Conservation (phyloP, 2,888 invertebrate genomes). For the Linnaemya tessellans region DNA sequence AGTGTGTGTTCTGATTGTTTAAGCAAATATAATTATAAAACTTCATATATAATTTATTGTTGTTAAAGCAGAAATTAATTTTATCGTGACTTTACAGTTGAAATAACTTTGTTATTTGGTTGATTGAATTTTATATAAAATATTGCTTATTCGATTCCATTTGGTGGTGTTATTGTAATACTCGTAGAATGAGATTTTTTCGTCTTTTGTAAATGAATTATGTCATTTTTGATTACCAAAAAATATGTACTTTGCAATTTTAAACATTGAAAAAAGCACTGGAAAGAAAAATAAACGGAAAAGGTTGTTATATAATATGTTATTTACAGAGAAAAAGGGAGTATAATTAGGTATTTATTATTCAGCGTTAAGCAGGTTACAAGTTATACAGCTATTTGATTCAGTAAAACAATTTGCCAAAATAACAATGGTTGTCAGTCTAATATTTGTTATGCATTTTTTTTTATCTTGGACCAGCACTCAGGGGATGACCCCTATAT, state of each 20-base stretch:
- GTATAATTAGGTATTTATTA: no score
- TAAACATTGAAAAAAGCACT: not conserved
- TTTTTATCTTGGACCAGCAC: no score
- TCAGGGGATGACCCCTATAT: no score
- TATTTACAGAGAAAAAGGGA: no score
- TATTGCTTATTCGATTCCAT: conserved; percentile 68
- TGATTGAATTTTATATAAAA: conserved; percentile 56
- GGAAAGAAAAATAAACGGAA: not conserved
- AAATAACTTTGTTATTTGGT: conserved; percentile 53
- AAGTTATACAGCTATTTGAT: no score
- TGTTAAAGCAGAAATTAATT: not conserved
- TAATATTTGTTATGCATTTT: no score
- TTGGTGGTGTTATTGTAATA: conserved; percentile 58
- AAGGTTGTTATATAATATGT: not conserved
- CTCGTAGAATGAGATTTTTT: not conserved
- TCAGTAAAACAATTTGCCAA: no score
- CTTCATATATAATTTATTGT: conserved; percentile 13
- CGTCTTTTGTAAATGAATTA: not conserved
- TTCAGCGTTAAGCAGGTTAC: no score
- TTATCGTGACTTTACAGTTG: conserved; percentile 41
- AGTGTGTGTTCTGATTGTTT: not conserved
- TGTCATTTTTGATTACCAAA: not conserved
- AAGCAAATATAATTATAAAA: conserved; percentile 34
- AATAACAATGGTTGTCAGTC: no score
- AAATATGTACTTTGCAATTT: not conserved